Conservation (phyloP, 1,140 invertebrate genomes). For the Heliconius hermathena region DNA sequence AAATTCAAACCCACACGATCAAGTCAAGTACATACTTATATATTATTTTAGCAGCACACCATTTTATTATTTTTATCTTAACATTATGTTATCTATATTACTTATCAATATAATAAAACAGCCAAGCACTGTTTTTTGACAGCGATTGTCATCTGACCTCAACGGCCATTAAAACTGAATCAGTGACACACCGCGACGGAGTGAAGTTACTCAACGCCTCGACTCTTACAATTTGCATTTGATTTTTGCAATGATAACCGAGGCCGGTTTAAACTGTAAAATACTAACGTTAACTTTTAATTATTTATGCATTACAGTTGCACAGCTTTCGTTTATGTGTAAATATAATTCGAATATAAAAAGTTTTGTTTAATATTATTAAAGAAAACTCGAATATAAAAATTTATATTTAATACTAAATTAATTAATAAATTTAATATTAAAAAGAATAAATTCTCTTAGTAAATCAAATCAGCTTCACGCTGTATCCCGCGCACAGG, state of each 20-base stretch:
- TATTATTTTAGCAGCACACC: not conserved
- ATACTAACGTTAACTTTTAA: constrained; percentile 7
- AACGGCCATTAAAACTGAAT: constrained; percentile 16
- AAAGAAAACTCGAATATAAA: no score
- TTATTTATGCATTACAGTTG: not conserved
- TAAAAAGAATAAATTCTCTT: not conserved
- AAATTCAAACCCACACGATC: no score
- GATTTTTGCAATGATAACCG: constrained; percentile 27
- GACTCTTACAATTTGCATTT: constrained; percentile 21
- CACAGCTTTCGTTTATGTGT: not conserved
- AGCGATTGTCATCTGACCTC: constrained; percentile 24
- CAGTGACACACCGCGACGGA: not conserved
- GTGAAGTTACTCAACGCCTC: constrained; percentile 18
- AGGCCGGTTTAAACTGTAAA: constrained; percentile 18
- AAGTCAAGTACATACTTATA: not conserved
- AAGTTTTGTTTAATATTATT: no score
- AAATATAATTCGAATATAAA: no score
- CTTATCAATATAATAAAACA: constrained; percentile 3
- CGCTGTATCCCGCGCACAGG: no score
- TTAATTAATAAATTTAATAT: not conserved
- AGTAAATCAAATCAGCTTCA: no score
- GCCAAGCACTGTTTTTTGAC: not conserved
- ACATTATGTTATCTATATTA: not conserved
- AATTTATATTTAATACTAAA: no score
- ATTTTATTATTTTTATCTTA: not conserved